Base-by-base conservation (phyloP, 2,888 invertebrate species). In the Amphimallon solstitiale region DNA sequence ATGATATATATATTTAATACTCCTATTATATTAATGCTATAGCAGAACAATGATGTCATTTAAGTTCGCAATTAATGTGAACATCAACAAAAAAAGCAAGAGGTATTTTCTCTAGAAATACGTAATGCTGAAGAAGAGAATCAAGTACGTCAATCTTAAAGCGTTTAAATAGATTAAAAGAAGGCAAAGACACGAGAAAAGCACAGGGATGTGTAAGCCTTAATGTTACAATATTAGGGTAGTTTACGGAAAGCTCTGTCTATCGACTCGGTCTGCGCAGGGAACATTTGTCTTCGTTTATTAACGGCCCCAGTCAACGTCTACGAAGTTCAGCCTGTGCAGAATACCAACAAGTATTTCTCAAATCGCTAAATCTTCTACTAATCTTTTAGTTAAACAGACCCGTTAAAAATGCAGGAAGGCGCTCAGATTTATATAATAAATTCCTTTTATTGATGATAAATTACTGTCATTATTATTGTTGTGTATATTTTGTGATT, bases 261-360 rank as follows among this genome's bases (percentile, higher is more conserved):
- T 70, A 71, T 70, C 69, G 71, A 69, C 70, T 71, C 61, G 56
- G 68, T 64, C 59, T 63, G 64, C 68, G 68, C 37, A 49, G 65
- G 71, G 70, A 73, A 74, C 74, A 75, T 75, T 75, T 74, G 73
- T 75, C 74, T 75, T 75, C 74, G 73, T 75, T 75, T 75, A 75
- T 74, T 75, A 66, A 62, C 62, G 63, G 69, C 68, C 66, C 70
- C 70, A 72, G 71, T 72, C 72, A 71, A 71, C 72, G 71, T 72
- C 72, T 71, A 68, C 66, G 68, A 70, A 65, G 65, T 72, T 64
- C 65, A 49, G 48, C 72, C 65, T 67, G 73, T 60, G 46, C 62
- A 63, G 74, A 73, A 74, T 74, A 74, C 72, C 70, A 73, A 74
- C 70, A 67, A 69, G 71, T 70, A 66, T 67, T 70, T 70, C 68